These are phyloP conservation scores for Malthinus flaveolus DNA, from an alignment of 2,888 invertebrate species.

Conservation along the genomic window DNA sequence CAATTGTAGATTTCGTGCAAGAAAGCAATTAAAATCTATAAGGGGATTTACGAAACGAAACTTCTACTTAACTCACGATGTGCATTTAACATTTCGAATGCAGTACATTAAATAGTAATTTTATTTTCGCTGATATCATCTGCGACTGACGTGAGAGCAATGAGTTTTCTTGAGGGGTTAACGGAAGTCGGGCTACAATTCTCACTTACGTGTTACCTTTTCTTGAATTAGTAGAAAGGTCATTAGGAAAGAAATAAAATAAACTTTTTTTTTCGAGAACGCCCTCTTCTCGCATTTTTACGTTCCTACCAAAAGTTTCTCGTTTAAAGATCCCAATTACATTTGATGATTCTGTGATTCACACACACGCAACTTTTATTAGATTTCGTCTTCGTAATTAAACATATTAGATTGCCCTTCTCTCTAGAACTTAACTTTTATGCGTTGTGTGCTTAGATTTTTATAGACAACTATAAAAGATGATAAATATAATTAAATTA, in stretches of 20 bases:
- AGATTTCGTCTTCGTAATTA: slow-evolving; percentile 26
- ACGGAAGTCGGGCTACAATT: slow-evolving; percentile 12
- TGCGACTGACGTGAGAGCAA: slow-evolving; percentile 31
- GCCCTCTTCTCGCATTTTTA: slow-evolving; percentile 30
- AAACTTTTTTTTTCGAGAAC: slow-evolving; percentile 42
- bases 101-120: slow-evolving; percentile 28
- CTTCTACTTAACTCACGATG: slow-evolving; percentile 25
- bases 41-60: slow-evolving; percentile 19
- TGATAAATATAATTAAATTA: slow-evolving; percentile 51
- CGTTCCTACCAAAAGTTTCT: slow-evolving; percentile 41
- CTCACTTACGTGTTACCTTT: not conserved
- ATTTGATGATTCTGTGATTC: slow-evolving; percentile 51
- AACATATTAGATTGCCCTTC: slow-evolving; percentile 30
- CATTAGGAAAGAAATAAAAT: slow-evolving; percentile 51
- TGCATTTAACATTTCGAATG: slow-evolving; percentile 30
- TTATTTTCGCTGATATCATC: slow-evolving; percentile 31
- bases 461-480: slow-evolving; percentile 46
- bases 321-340: slow-evolving; percentile 51
- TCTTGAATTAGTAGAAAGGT: slow-evolving; percentile 23
- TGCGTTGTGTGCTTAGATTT: slow-evolving; percentile 36
- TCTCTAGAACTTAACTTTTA: slow-evolving; percentile 34
- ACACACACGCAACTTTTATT: slow-evolving; percentile 26
- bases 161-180: slow-evolving; percentile 24
- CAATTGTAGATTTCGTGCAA: slow-evolving; percentile 21
- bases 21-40: slow-evolving; percentile 25